Base-by-base conservation (phyloP, 2,888 invertebrate species). In the Apoda limacodes region DNA sequence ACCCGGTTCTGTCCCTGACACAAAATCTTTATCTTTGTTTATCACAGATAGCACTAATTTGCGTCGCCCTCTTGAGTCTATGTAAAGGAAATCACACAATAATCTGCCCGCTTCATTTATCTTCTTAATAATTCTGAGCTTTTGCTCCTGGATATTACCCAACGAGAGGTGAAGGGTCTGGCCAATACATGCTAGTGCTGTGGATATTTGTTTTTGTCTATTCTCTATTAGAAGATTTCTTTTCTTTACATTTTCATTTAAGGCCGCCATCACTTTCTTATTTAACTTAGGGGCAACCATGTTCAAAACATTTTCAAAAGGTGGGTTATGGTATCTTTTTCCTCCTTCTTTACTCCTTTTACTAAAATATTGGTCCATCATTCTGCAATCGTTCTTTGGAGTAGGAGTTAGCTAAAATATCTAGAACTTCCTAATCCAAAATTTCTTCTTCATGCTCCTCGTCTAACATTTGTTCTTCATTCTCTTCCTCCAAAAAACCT, bases 11-110 rank as follows among this genome's bases (percentile, higher is more conserved):
- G 42, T 42, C 2, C 26, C 34, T 32, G 32, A n/a, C 2, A 49
- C n/a, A 2, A 43, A 43, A 3, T 48, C 45, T 22, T 36, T 44
- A 4, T 46, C 45, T 14, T 40, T 41, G 25, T 45, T 50, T 1
- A 48, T 13, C 4, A 27, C 14, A 14, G 9, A 32, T 1, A 39
- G 11, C 2, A 43, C 20, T 13, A 43, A 44, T 17, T 36, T 37
- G 7, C 45, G 22, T 20, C 43, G 27, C 0, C 11, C 12, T 45
- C 25, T 26, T 43, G n/a, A n/a, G n/a, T n/a, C n/a, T n/a, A n/a
- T n/a, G n/a, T n/a, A n/a, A n/a, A n/a, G n/a, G n/a, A n/a, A 45
- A 4, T 2, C 35, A 13, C 3, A 34, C 24, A 9, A 12, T 25
- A 4, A 31, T 11, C 26, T 42, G 45, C 40, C 43, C 42, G 1